Evolutionary conservation across 2,888 invertebrate genomes (phyloP).

Genomic region (Rapana venosa): DNA sequence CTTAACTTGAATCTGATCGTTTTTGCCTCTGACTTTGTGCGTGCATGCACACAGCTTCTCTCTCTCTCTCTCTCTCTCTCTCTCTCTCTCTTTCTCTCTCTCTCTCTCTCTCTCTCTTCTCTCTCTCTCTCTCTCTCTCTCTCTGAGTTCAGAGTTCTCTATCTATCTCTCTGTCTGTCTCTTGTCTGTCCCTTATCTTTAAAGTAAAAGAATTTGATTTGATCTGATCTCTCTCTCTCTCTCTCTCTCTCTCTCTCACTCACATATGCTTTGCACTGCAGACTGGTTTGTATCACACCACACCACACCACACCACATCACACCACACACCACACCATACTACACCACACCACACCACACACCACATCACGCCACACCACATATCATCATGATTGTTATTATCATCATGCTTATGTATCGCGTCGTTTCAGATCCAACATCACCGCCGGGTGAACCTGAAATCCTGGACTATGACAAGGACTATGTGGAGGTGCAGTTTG

Average conservation of each 20-base stretch:
- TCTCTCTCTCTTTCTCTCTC: conserved; percentile 24
- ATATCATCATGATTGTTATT: not conserved
- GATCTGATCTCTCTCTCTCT: conserved; percentile 7
- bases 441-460: conserved; percentile 82
- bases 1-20: no score
- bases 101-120: conserved; percentile 7
- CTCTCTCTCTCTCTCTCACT: no score
- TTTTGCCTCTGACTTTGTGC: no score
- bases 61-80: not conserved
- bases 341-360: not conserved
- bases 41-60: not conserved
- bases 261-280: not conserved
- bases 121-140: not conserved
- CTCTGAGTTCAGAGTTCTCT: not conserved
- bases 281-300: not conserved
- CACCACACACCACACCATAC: no score
- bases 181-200: not conserved
- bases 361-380: not conserved
- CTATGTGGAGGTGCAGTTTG: conserved; percentile 85
- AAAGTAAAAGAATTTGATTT: no score
- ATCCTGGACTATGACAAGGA: conserved; percentile 83
- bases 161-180: not conserved
- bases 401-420: no score
- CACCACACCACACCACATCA: no score
- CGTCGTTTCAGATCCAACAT: conserved; percentile 67